Evolutionary conservation across 2,113 vertebrate species (phyloP), one percentile per base, ranked within the genome.

Genomic region (Clinocottus analis): DNA sequence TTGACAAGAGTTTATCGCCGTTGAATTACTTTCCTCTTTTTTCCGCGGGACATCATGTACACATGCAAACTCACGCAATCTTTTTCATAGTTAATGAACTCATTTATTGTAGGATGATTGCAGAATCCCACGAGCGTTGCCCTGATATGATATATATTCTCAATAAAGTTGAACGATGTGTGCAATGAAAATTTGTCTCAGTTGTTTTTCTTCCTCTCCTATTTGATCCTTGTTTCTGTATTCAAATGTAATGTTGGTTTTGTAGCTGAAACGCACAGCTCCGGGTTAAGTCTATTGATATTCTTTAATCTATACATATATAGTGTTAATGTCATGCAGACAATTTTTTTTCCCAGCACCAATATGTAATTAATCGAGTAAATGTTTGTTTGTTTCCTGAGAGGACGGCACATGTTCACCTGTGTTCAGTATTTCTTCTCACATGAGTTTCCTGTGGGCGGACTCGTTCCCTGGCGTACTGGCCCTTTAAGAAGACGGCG

Each of bases 81-180:
- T 33, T 75, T 53, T 73, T 65, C n/a, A 79, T 23, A 41, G n/a
- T 74, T 83, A 79, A 51, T 74, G 4, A 80, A 68, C 1, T 61
- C 0, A 55, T 79, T 89, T 72, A 55, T 88, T 49, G 7, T 51
- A 39, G 71, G 62, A 41, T 47, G 73, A 73, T 84, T 67, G 60
- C 7, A 8, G 56, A 76, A 83, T 79, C 49, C 27, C 10, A 23
- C 58, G 62, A 49, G 41, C 73, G 75, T 64, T 63, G 43, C 56
- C 25, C 19, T 74, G 39, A 67, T 70, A 21, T 75, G 62, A 80
- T 71, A 33, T 68, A 3, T 55, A 35, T 65, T 75, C 67, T 83
- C 37, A 89, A 93, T 92, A 93, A 93, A 93, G 73, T 39, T 69
- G 58, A 78, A 76, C 11, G 37, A 66, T 79, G 69, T 74, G 23